Percentiles rank a stretch among this genome's conserved stretches.
These are phyloP conservation scores for Hipparchia semele DNA, from an alignment of 2,888 invertebrate species.

Conservation along the genomic window DNA sequence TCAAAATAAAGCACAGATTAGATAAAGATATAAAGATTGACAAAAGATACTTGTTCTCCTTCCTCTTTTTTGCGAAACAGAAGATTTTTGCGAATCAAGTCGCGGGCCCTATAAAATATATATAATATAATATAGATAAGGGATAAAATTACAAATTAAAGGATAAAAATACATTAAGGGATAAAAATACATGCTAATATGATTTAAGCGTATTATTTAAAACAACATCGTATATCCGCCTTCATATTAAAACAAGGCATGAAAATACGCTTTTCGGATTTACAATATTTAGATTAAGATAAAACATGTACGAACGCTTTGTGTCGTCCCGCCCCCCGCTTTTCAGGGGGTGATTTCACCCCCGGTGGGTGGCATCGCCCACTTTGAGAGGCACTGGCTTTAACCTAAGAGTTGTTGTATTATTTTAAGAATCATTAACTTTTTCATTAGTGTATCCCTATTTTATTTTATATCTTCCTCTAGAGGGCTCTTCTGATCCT, in stretches of 20 bases:
- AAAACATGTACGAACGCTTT: conserved; percentile 28
- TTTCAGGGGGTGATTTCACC: not conserved
- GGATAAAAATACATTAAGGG: not conserved
- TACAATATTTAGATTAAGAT: conserved; percentile 28
- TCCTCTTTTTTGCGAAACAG: too few relatives aligned
- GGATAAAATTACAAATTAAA: not conserved
- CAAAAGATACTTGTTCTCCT: too few relatives aligned
- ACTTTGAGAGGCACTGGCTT: conserved; percentile 20
- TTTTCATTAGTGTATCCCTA: conserved; percentile 20
- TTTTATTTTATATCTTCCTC: conserved; percentile 25
- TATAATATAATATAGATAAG: not conserved
- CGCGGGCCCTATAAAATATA: not conserved
- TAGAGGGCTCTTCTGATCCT: conserved; percentile 8
- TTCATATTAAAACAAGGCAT: conserved; percentile 9
- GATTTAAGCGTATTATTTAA: conserved; percentile 2
- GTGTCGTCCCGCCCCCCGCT: conserved; percentile 4
- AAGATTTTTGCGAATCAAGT: not conserved
- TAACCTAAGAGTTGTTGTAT: conserved; percentile 17
- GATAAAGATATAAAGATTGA: too few relatives aligned
- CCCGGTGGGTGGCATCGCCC: not conserved
- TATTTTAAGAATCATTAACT: conserved; percentile 22
- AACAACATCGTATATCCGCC: not conserved
- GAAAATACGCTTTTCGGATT: conserved; percentile 24
- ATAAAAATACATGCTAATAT: not conserved
- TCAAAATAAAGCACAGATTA: too few relatives aligned